These are phyloP conservation scores for Xiphophorus couchianus DNA, from an alignment of 2,113 vertebrate genomes.

Conservation along the genomic window DNA sequence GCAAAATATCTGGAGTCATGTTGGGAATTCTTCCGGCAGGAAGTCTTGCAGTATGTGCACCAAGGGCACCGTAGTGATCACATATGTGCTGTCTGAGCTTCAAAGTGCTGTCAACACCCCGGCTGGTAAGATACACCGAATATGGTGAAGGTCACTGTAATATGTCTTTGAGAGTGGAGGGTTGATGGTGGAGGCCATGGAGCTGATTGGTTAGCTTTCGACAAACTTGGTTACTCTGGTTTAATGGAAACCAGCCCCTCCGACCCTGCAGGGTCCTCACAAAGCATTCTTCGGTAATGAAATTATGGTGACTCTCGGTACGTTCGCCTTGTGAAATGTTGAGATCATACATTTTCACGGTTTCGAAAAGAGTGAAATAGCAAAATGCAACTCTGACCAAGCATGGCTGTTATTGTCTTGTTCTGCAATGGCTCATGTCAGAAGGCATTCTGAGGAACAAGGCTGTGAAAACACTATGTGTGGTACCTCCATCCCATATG, in stretches of 20 bases:
- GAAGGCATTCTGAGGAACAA: background rate
- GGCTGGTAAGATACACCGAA: background rate
- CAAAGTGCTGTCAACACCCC: background rate
- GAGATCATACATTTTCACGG: background rate
- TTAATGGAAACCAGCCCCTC: background rate
- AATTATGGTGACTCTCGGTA: background rate
- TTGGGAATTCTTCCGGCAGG: background rate
- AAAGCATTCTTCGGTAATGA: background rate
- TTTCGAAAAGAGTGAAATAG: background rate
- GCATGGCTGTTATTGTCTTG: background rate
- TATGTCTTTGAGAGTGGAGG: background rate
- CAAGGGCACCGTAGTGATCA: background rate
- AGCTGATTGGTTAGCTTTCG: background rate
- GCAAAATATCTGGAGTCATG: background rate
- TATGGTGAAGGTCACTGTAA: background rate
- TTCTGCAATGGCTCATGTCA: background rate
- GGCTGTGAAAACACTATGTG: constrained; percentile 15
- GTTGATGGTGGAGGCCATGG: background rate
- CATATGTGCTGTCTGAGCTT: background rate
- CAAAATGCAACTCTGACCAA: background rate
- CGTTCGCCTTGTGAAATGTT: background rate
- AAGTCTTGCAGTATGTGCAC: background rate
- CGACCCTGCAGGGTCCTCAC: background rate
- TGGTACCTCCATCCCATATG: constrained; percentile 14
- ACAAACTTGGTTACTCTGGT: background rate